These are phyloP conservation scores for Dyspetes luteomarginatus DNA, from an alignment of 2,888 invertebrate species.

Conservation along the genomic window DNA sequence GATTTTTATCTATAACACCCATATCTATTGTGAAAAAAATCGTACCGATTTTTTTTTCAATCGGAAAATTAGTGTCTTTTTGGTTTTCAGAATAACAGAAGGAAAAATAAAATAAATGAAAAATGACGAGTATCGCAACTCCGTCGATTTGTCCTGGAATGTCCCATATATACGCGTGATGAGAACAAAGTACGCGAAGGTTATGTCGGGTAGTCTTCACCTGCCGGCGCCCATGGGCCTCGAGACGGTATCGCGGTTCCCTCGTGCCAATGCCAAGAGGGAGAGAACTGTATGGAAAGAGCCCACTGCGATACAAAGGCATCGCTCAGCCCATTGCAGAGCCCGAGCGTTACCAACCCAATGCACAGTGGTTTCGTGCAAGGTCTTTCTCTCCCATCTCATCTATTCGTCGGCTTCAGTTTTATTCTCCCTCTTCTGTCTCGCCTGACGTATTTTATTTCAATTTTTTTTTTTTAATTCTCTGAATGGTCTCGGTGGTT, in stretches of 20 bases:
- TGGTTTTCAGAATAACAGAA: too few relatives aligned
- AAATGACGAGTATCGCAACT: too few relatives aligned
- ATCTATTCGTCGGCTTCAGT: conserved; percentile 37
- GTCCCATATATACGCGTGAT: too few relatives aligned
- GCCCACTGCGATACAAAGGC: conserved; percentile 65
- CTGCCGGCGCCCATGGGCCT: conserved; percentile 51
- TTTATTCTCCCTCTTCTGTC: conserved; percentile 32
- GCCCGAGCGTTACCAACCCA: conserved; percentile 24
- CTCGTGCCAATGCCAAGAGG: conserved; percentile 24
- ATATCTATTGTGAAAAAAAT: too few relatives aligned
- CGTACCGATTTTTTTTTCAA: too few relatives aligned
- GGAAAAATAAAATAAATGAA: too few relatives aligned
- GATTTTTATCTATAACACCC: too few relatives aligned
- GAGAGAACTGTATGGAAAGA: conserved; percentile 24
- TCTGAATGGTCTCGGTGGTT: background rate
- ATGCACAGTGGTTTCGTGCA: conserved; percentile 13
- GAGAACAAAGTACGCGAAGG: conserved; percentile 36
- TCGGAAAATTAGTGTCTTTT: too few relatives aligned
- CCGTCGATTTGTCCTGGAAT: too few relatives aligned
- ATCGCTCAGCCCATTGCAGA: conserved; percentile 58
- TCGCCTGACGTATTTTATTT: conserved; percentile 40
- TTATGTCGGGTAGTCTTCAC: conserved; percentile 37
- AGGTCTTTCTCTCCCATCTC: conserved; percentile 58
- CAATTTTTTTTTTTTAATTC: background rate
- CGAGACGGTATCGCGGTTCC: conserved; percentile 33